Base-by-base conservation (phyloP, 2,113 vertebrate species). In the Sprattus sprattus region DNA sequence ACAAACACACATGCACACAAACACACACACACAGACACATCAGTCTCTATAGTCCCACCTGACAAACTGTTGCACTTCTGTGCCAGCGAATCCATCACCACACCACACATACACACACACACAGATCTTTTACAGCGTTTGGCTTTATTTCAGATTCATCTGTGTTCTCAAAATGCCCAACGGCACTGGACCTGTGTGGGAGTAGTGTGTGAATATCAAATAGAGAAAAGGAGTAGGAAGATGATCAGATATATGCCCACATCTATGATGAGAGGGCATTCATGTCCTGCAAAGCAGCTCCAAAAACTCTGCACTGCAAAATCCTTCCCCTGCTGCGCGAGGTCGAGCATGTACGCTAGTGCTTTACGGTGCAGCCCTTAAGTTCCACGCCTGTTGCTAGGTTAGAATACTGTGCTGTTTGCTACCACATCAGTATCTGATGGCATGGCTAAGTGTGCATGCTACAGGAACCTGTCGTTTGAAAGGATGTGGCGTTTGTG, bases 131-230 rank as follows among this genome's bases (percentile, higher is more conserved):
- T 16, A 18, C 71, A 44, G 71, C 13, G 16, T 78, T 78, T 78
- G 71, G 71, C 71, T 15, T 1, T 78, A 78, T 13, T 78, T 78
- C 71, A 39, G 28, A 4, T 39, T 78, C 32, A 28, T 71, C 25
- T 8, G 11, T 71, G 64, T 32, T 39, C 28, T 44, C 28, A 28
- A 78, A 78, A 11, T 39, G 71, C 28, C 71, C 71, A 39, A 16
- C 39, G 71, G 71, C 71, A 16, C 13, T 78, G 28, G 32, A 78
- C 71, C 71, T 78, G 71, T 39, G 71, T 78, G 71, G 71, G 71
- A 78, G 25, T 32, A 39, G 71, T 16, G 71, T 78, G 71, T 78
- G 71, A 78, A 78, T 78, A 78, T 39, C 71, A 78, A 78, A 78
- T 39, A 78, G 71, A 39, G 28, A 13, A 39, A 78, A 32, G 71